Conservation (phyloP, 1,140 invertebrate species). For the Mercenaria mercenaria region DNA sequence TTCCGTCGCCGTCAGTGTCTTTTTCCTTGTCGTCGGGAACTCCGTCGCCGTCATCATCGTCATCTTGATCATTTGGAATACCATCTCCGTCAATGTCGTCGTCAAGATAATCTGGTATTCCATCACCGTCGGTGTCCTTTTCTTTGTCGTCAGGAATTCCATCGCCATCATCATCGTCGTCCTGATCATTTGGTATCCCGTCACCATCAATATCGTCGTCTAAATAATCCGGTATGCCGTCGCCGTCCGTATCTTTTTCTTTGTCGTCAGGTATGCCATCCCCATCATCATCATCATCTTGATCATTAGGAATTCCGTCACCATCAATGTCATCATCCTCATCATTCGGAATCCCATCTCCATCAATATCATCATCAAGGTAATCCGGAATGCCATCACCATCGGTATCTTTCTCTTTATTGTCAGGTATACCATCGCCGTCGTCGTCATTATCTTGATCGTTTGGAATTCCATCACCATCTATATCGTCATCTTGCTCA, state of each 20-base stretch:
- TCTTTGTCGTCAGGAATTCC: slow-evolving; percentile 81
- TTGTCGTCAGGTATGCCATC: slow-evolving; percentile 79
- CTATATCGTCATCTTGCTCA: slow-evolving; percentile 76
- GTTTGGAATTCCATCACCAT: slow-evolving; percentile 82
- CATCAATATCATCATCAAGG: slow-evolving; percentile 73
- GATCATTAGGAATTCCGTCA: slow-evolving; percentile 78
- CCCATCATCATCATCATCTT: slow-evolving; percentile 75
- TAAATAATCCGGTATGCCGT: slow-evolving; percentile 79
- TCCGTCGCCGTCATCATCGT: slow-evolving; percentile 79
- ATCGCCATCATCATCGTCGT: slow-evolving; percentile 80
- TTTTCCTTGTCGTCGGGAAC: slow-evolving; percentile 78
- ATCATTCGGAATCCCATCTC: slow-evolving; percentile 79
- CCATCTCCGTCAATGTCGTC: slow-evolving; percentile 82
- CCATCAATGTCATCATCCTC: slow-evolving; percentile 78
- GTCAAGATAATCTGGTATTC: slow-evolving; percentile 78
- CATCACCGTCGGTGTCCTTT: slow-evolving; percentile 78
- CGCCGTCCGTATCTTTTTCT: slow-evolving; percentile 77
- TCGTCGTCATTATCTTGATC: slow-evolving; percentile 78
- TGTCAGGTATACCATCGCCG: slow-evolving; percentile 80
- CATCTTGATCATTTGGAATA: slow-evolving; percentile 76
- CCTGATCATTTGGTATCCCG: slow-evolving; percentile 81
- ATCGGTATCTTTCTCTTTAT: slow-evolving; percentile 71
- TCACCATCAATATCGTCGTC: slow-evolving; percentile 79
- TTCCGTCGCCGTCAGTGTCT: slow-evolving; percentile 80
- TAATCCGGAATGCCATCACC: slow-evolving; percentile 77